Evolutionary conservation across 2,113 vertebrate species (phyloP), one percentile per base, ranked within the genome.

Genomic region (Axis porcinus): DNA sequence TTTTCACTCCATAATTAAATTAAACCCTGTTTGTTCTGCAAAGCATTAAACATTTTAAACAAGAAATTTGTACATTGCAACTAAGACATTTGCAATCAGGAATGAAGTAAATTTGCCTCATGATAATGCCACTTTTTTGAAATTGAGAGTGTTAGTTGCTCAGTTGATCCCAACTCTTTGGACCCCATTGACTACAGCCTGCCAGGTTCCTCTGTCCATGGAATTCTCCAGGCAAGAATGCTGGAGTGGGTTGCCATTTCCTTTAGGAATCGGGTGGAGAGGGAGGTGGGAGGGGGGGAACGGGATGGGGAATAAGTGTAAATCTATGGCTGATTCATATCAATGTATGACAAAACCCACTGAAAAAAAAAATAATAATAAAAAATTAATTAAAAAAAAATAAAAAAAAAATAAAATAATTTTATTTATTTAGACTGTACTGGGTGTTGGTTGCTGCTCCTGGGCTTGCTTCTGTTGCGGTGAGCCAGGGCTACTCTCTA

Each of bases 31-130:
- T 95, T 93, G 40, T 88, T 91, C 27, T 90, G 52, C 8, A 93
- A 97, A 96, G 8, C 82, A 89, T 78, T 95, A 91, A 95, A 82
- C 13, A 83, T 17, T 91, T 94, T 58, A 86, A 89, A 81, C 16
- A 86, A 81, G 16, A 91, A 81, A 86, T 54, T 25, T 52, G 25
- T 85, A 14, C 27, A 60, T 94, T 95, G 78, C 50, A 83, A 86
- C n/a, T 70, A 62, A 97, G 25, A 50, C 43, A 97, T 88, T 96
- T 94, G 78, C 70, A 92, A 9, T 92, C 84, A 89, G 54, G 43
- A 21, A 17, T 70, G 64, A 30, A 54, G 50, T 83, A 40, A 78
- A 60, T 96, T 97, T 97, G 7, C 50, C 33, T 96, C 27, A 45
- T 45, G 60, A 67, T 93, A 74, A 45, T 88, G 23, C 40, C 70